Evolutionary conservation across 2,888 invertebrate genomes (phyloP), one percentile per base, ranked within the genome.

Genomic region (Acheta domesticus): DNA sequence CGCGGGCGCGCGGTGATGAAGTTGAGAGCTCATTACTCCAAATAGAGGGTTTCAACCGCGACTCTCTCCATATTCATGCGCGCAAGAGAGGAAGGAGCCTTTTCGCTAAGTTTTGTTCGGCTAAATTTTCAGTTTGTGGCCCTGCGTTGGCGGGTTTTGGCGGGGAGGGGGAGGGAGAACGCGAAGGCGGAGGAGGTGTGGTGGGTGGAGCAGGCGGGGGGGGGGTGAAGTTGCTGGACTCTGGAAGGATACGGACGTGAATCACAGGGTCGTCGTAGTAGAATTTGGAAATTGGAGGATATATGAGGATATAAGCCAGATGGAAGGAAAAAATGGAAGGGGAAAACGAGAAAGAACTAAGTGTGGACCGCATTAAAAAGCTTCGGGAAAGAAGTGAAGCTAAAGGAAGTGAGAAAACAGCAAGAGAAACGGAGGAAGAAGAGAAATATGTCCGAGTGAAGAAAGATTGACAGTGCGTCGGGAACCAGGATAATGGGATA

Each of bases 1-100:
- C 62, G n/a, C 62, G 3, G 4, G n/a, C 16, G n/a, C n/a, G n/a
- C 62, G n/a, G 16, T 62, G 62, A 62, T 62, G 62, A 62, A 62
- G 62, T 62, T 62, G 62, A 62, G n/a, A 62, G 62, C 62, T 62
- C 62, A 62, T 62, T 62, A 62, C 62, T 14, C 62, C 62, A 62
- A 62, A 62, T 62, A 62, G 62, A 19, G n/a, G 62, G 62, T 14
- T 62, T 62, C 14, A 62, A 62, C 16, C 62, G 5, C n/a, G 62
- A 14, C 62, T 19, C 62, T 14, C 62, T 62, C 62, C 62, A 62
- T 62, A 62, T 62, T 14, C 62, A 62, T 62, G 62, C n/a, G 14
- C 36, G 36, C 36, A 8, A 36, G 62, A 14, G 62, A 14, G 62
- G 62, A 62, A 62, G 62, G 5, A 12, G n/a, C 62, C 62, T 62